Conservation (phyloP, 2,797 vertebrate genomes). For the Hypotaenidia okinawae region DNA sequence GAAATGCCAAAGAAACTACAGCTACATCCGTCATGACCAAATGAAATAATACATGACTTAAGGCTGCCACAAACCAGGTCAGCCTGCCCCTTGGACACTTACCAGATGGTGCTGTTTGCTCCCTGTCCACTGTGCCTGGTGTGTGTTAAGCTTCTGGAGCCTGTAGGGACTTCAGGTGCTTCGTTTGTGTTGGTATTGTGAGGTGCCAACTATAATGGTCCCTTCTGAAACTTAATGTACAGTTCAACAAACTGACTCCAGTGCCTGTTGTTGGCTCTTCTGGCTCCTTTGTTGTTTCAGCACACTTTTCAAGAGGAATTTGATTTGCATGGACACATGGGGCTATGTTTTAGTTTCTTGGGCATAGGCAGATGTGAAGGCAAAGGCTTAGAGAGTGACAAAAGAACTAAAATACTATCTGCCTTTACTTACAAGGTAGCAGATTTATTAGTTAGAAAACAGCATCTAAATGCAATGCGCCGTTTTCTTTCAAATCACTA, state of each 20-base stretch:
- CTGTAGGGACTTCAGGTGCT: not conserved
- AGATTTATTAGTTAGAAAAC: not conserved
- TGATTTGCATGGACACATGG: not conserved
- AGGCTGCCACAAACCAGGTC: slow-evolving; percentile 23
- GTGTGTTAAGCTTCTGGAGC: not conserved
- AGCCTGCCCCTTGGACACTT: slow-evolving; percentile 2
- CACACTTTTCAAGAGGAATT: not conserved
- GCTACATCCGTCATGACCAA: not conserved
- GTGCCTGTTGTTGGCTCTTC: not conserved
- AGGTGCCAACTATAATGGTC: not conserved
- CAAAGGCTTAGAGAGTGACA: not conserved
- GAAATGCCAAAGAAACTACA: not conserved
- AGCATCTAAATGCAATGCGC: not conserved
- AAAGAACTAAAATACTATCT: not conserved
- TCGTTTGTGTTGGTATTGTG: not conserved
- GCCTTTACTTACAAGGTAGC: not conserved
- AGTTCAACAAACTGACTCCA: not conserved
- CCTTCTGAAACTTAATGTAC: not conserved
- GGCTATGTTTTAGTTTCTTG: not conserved
- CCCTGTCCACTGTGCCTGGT: not conserved
- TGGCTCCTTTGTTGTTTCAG: not conserved
- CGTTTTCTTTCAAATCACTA: not conserved
- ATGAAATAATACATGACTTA: not conserved
- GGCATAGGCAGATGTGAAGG: not conserved
- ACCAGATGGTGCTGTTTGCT: not conserved